Conservation (phyloP, 2,888 invertebrate species). For the Spialia ferax region DNA sequence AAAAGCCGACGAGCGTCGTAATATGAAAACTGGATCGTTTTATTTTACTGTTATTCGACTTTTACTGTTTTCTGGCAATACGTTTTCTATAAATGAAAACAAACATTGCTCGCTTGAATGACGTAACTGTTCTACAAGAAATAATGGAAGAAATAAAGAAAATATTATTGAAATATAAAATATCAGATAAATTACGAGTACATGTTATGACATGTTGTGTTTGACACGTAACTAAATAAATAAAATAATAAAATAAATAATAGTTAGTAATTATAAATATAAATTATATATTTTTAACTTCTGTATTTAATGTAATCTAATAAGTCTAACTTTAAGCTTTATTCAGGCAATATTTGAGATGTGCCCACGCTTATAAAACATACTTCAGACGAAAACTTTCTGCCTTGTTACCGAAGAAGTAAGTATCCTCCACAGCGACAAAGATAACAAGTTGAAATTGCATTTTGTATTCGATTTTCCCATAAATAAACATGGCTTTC, state of each 20-base stretch:
- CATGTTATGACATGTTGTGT: no score
- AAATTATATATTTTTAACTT: no score
- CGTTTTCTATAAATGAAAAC: constrained; percentile 35
- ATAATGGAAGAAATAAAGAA: no score
- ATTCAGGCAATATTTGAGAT: background rate
- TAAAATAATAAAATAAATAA: no score
- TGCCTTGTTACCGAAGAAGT: background rate
- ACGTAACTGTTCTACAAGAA: no score
- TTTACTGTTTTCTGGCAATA: constrained; percentile 45
- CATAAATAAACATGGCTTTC: constrained; percentile 26
- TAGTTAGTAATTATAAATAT: no score
- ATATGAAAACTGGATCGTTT: constrained; percentile 71
- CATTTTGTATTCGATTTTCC: constrained; percentile 28
- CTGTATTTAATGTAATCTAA: background rate
- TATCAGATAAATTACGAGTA: no score
- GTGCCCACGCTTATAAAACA: background rate
- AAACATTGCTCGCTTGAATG: background rate
- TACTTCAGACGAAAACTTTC: constrained; percentile 1
- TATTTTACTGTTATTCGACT: constrained; percentile 73
- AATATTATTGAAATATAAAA: no score
- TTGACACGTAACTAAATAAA: no score
- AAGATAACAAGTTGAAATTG: constrained; percentile 21
- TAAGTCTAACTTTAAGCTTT: background rate
- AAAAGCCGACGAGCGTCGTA: constrained; percentile 71
- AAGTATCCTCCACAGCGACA: constrained; percentile 1